A percentile compares a stretch with the other conserved stretches of the same genome.
Conservation (phyloP, 2,113 vertebrate genomes). For the Cepphus grylle region DNA sequence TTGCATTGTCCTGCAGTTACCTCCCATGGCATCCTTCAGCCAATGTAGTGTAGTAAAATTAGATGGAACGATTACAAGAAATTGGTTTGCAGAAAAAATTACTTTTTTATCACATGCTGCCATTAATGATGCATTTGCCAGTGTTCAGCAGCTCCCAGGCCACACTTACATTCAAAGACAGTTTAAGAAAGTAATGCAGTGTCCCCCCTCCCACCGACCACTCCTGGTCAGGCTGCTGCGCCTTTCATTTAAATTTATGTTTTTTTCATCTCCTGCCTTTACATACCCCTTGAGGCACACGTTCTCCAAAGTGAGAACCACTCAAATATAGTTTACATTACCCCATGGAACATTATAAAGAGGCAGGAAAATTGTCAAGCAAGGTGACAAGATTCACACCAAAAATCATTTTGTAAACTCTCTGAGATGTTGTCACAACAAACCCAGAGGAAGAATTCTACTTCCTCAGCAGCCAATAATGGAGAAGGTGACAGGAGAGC, state of each 20-base stretch:
- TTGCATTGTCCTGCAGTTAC: background rate
- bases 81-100: background rate
- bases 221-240: background rate
- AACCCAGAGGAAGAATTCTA: constrained; percentile 53
- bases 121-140: background rate
- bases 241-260: background rate
- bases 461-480: background rate
- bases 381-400: constrained; percentile 64
- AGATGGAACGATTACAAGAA: background rate
- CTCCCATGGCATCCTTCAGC: background rate
- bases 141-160: background rate
- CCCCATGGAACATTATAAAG: background rate
- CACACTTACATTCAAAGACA: background rate
- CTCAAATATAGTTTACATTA: constrained; percentile 46
- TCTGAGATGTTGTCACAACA: constrained; percentile 46
- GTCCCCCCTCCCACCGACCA: rapidly evolving
- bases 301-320: constrained; percentile 22
- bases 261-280: background rate
- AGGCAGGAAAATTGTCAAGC: constrained; percentile 48
- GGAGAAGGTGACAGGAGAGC: constrained; percentile 29
- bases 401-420: constrained; percentile 51
- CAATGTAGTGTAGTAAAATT: background rate
- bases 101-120: background rate
- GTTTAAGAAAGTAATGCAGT: background rate
- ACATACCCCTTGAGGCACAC: constrained; percentile 26